Percentiles rank a stretch among this genome's conserved stretches.
These are phyloP conservation scores for Chironomus riparius DNA, from an alignment of 2,888 invertebrate species.

Conservation along the genomic window DNA sequence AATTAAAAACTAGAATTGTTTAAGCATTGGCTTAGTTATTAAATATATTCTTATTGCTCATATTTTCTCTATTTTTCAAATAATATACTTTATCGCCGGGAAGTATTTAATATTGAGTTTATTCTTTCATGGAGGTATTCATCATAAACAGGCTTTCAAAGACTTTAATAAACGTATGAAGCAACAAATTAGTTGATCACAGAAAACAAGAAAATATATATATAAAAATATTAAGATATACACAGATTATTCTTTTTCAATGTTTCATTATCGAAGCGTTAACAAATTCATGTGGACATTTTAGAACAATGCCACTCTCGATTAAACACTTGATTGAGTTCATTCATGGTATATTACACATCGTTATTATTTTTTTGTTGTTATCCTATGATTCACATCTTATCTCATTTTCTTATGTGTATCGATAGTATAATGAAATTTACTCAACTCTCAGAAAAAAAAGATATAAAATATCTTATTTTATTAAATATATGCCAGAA, in stretches of 20 bases:
- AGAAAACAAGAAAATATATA: not conserved
- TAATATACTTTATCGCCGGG: too few relatives aligned
- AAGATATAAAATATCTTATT: not conserved
- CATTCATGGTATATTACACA: conserved; percentile 26
- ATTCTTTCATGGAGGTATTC: not conserved
- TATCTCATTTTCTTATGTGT: not conserved
- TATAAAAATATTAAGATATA: not conserved
- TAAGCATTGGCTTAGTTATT: too few relatives aligned
- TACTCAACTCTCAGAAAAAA: not conserved
- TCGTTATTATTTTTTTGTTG: conserved; percentile 17
- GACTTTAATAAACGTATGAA: not conserved
- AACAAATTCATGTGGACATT: conserved; percentile 36
- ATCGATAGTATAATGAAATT: not conserved
- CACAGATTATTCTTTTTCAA: not conserved
- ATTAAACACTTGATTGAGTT: conserved; percentile 35
- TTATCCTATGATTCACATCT: not conserved
- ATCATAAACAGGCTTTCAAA: not conserved
- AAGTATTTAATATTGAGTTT: not conserved
- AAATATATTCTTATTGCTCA: too few relatives aligned
- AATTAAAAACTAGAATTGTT: too few relatives aligned
- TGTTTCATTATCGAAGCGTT: conserved; percentile 30
- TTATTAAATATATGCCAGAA: not conserved
- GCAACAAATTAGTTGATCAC: not conserved
- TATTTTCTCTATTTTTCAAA: too few relatives aligned
- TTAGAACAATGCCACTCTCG: conserved; percentile 35